Percentiles rank a stretch among this genome's conserved stretches.
Conservation (phyloP, 2,888 invertebrate genomes). For the Philaethria dido region DNA sequence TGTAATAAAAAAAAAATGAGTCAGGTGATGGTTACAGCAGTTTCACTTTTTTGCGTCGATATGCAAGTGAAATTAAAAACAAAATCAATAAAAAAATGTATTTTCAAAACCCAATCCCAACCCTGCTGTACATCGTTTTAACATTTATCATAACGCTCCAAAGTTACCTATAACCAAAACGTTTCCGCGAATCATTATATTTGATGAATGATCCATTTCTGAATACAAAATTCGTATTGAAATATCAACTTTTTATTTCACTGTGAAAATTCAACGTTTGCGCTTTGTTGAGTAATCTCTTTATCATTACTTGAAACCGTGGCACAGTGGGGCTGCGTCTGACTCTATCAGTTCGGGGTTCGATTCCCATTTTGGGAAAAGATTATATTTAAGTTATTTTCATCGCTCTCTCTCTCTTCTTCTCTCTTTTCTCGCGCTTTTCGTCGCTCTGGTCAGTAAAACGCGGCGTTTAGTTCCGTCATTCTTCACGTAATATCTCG, state of each 20-base stretch:
- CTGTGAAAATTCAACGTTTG: neutral
- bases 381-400: too few relatives aligned
- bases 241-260: neutral
- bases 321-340: too few relatives aligned
- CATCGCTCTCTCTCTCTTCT: too few relatives aligned
- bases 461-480: too few relatives aligned
- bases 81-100: neutral
- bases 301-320: neutral
- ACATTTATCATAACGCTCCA: slow-evolving; percentile 6
- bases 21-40: too few relatives aligned
- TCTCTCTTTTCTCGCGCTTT: too few relatives aligned
- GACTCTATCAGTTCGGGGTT: too few relatives aligned
- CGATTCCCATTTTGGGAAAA: too few relatives aligned
- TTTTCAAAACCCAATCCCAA: neutral
- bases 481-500: too few relatives aligned
- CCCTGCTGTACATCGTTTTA: neutral
- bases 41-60: too few relatives aligned
- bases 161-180: slow-evolving; percentile 18
- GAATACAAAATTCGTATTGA: neutral
- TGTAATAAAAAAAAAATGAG: too few relatives aligned
- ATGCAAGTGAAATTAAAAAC: neutral
- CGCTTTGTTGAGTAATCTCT: neutral
- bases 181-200: slow-evolving; percentile 2
- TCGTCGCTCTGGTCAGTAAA: too few relatives aligned
- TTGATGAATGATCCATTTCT: slow-evolving; percentile 7